Evolutionary conservation across 2,113 vertebrate species (phyloP).

Genomic region (Halichoerus grypus): DNA sequence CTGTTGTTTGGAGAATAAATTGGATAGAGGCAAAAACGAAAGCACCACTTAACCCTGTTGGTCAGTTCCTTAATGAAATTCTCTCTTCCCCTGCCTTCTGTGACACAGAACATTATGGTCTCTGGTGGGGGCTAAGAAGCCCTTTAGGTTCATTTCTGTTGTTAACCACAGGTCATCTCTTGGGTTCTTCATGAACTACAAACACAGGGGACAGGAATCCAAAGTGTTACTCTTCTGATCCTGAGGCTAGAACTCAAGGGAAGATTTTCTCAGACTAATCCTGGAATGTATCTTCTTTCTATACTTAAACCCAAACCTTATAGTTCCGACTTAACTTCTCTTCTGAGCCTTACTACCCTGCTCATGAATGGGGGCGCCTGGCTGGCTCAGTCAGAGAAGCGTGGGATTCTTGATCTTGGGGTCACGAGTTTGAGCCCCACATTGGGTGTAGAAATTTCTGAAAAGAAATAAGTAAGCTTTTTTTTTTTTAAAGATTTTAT

Average conservation of each 20-base stretch:
- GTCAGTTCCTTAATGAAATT: conserved; percentile 1
- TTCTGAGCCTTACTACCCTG: neutral
- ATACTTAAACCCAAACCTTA: neutral
- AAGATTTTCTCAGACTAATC: neutral
- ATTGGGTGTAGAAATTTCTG: neutral
- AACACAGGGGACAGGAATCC: neutral
- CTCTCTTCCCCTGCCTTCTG: neutral
- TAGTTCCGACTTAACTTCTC: neutral
- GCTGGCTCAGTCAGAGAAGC: neutral
- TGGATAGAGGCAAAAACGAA: neutral
- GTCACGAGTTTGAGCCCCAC: neutral
- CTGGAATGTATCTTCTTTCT: neutral
- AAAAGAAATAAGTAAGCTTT: neutral
- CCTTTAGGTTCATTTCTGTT: conserved; percentile 8
- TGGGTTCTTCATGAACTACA: neutral
- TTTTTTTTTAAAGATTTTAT: too few relatives aligned
- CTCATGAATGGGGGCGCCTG: neutral
- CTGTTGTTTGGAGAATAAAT: neutral
- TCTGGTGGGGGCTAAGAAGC: neutral
- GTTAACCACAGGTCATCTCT: neutral
- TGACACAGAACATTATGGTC: neutral
- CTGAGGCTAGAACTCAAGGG: conserved; percentile 17
- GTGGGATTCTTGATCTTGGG: neutral
- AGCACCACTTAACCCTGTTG: neutral
- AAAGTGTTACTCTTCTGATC: neutral